Evolutionary conservation across 2,113 vertebrate genomes (phyloP), one percentile per base, ranked within the genome.

Genomic region (Argyrosomus japonicus): DNA sequence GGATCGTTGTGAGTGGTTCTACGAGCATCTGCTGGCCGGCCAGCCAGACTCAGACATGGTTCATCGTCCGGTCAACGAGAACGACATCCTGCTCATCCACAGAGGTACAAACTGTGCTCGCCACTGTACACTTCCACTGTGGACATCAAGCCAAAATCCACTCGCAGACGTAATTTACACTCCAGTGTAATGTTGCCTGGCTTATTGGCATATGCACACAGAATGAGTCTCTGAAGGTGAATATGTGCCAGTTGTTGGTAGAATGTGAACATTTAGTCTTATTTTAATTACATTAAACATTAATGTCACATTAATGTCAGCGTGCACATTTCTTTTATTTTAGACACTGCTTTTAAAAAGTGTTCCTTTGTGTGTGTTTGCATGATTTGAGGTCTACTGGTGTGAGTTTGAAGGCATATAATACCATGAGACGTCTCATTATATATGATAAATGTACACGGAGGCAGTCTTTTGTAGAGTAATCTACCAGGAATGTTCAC

Each of bases 1-100:
- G 92, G 98, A 99, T 92, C 96, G 98, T 47, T 99, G 97, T 73
- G 97, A 99, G 85, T 99, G 98, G 98, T 99, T 99, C 94, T 99
- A 99, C 80, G 98, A 99, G 92, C 97, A 99, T 87, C 95, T 99
- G 84, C 95, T 97, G 75, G 96, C 96, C 0, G 96, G 97, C 71
- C 97, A 97, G 84, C 97, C 96, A 0, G 97, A 99, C 91, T 97
- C 97, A 0, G 98, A 99, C 90, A 99, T 99, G 98, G 98, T 99
- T 32, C 98, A 99, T 88, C 96, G 98, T 23, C 98, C 98, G 12
- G 97, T 99, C 92, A 98, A 95, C 85, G 98, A 99, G 93, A 99
- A 95, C 43, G 98, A 99, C 92, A 98, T 99, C 76, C 96, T 99
- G 48, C 92, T 99, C 81, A 96, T 99, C 91, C 97, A 99, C 87